phyloP scores from a whole-genome alignment of 2,113 vertebrate genomes.

The Gnathonemus longibarbis region DNA sequence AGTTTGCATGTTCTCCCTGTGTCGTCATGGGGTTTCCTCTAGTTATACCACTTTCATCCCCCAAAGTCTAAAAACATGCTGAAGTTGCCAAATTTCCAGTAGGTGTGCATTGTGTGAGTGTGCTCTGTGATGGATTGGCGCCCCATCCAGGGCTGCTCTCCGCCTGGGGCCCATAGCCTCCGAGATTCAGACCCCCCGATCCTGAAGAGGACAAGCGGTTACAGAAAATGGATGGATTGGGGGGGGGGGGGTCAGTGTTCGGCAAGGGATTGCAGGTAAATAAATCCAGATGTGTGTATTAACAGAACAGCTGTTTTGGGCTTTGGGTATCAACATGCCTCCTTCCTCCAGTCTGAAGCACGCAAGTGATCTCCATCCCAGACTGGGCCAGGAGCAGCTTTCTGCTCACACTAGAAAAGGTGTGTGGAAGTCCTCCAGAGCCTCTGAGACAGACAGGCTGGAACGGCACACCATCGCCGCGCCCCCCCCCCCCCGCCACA shows the following conservation, averaged over 20 bases:
- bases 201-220: background rate
- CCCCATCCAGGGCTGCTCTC: background rate
- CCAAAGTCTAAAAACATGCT: background rate
- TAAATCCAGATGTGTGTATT: background rate
- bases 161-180: background rate
- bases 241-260: background rate
- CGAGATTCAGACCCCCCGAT: background rate
- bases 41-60: background rate
- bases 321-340: background rate
- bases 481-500: conserved; percentile 34
- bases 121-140: background rate
- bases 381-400: background rate
- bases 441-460: conserved; percentile 37
- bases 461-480: conserved; percentile 34
- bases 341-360: background rate
- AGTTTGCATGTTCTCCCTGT: background rate
- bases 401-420: background rate
- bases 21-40: background rate
- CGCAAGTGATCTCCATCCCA: background rate
- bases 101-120: background rate
- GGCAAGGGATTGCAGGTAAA: background rate
- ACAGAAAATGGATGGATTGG: background rate
- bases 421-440: conserved; percentile 15
- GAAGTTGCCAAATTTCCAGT: background rate
- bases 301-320: background rate